Conservation (phyloP, 2,888 invertebrate species). For the Cheilosia scutellata region DNA sequence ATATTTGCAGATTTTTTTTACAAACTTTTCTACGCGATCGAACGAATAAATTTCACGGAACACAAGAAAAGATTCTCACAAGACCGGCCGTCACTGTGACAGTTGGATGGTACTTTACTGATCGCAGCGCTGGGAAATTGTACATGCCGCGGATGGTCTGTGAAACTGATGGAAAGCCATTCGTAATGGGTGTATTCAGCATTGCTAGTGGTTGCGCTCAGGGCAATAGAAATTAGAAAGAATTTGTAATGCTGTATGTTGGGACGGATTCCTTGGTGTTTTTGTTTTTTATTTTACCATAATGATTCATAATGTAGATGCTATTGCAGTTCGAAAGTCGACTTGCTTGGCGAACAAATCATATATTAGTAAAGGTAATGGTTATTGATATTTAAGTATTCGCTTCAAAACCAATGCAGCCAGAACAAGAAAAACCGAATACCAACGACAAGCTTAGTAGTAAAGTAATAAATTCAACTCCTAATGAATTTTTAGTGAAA, state of each 20-base stretch:
- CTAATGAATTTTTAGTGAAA: no score
- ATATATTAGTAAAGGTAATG: no score
- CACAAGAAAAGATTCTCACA: constrained; percentile 37
- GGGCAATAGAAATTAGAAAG: background rate
- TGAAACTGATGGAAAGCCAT: background rate
- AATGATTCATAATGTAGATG: no score
- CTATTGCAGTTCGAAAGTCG: no score
- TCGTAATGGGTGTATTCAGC: constrained; percentile 8
- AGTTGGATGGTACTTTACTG: constrained; percentile 3
- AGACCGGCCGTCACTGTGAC: constrained; percentile 47
- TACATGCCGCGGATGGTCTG: background rate
- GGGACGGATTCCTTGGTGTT: no score
- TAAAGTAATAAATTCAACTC: no score
- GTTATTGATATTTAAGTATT: no score
- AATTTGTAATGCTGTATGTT: background rate
- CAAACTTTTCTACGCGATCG: constrained; percentile 21
- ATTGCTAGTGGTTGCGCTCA: background rate
- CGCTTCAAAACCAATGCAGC: no score
- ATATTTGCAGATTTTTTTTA: constrained; percentile 78
- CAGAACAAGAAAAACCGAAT: no score
- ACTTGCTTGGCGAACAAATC: no score
- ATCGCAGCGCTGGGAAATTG: constrained; percentile 16
- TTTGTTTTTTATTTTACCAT: no score
- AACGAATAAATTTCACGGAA: constrained; percentile 37
- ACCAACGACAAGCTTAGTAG: no score